Percentiles rank a stretch among this genome's conserved stretches.
Evolutionary conservation across 2,113 vertebrate genomes (phyloP).

Genomic region (Dromaius novaehollandiae): DNA sequence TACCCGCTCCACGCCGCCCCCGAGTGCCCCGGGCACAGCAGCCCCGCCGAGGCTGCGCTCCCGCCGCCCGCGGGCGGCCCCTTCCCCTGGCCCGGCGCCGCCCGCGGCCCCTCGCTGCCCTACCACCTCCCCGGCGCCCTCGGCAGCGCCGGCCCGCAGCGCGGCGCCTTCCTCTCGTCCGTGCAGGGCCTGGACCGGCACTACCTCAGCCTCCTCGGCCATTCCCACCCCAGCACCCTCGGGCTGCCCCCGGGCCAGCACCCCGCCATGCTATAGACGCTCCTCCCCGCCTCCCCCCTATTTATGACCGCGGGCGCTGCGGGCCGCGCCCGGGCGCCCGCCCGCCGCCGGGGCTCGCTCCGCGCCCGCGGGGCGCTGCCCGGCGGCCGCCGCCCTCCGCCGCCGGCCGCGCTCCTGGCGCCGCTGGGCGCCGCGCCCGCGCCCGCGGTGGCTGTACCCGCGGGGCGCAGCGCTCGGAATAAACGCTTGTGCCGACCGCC

Average conservation of each 20-base stretch:
- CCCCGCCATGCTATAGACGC: slow-evolving; percentile 81
- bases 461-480: slow-evolving; percentile 13
- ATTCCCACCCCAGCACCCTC: slow-evolving; percentile 87
- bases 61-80: slow-evolving; percentile 80
- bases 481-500: slow-evolving; percentile 10
- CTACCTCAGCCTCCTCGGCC: slow-evolving; percentile 92
- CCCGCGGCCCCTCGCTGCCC: slow-evolving; percentile 81
- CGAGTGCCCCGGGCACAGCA: slow-evolving; percentile 84
- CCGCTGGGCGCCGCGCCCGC: too few species aligned
- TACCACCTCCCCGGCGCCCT: slow-evolving; percentile 79
- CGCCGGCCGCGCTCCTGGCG: too few species aligned
- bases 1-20: slow-evolving; percentile 84
- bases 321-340: background rate
- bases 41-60: slow-evolving; percentile 81
- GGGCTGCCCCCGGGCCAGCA: slow-evolving; percentile 89
- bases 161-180: slow-evolving; percentile 86
- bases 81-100: slow-evolving; percentile 86
- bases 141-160: slow-evolving; percentile 83
- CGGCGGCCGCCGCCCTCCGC: too few species aligned
- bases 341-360: background rate
- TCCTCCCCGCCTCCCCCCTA: background rate
- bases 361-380: background rate
- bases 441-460: background rate
- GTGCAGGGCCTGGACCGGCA: slow-evolving; percentile 92
- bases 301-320: background rate